These are phyloP conservation scores for Microtus richardsoni DNA, from an alignment of 2,113 vertebrate species.

Conservation along the genomic window DNA sequence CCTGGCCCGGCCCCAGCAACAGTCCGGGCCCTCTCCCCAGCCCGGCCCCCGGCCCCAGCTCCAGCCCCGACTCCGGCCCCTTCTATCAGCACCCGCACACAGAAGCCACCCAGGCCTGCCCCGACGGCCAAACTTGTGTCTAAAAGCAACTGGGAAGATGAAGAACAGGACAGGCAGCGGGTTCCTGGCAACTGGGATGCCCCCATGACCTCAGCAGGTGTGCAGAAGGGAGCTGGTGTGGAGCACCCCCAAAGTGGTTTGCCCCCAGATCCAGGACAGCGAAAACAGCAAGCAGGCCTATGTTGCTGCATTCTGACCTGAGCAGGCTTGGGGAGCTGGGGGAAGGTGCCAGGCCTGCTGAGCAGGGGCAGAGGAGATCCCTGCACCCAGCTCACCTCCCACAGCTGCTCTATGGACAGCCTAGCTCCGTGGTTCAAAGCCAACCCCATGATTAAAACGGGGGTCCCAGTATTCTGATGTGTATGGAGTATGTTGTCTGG, in stretches of 20 bases:
- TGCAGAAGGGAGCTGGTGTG: conserved; percentile 80
- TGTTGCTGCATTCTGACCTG: conserved; percentile 86
- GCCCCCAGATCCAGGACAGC: not conserved
- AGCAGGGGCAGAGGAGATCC: not conserved
- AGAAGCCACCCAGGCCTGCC: conserved; percentile 78
- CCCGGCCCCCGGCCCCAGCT: not conserved
- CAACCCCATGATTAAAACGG: conserved; percentile 53
- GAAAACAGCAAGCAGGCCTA: conserved; percentile 12
- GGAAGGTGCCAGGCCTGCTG: not conserved
- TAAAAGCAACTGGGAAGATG: conserved; percentile 87
- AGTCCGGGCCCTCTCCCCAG: not conserved
- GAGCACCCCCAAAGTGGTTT: not conserved
- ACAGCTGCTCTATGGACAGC: not conserved
- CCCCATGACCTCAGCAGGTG: conserved; percentile 91
- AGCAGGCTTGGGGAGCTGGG: not conserved
- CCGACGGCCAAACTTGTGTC: conserved; percentile 84
- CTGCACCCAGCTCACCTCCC: not conserved
- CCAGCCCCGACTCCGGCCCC: conserved; percentile 35
- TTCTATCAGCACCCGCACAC: conserved; percentile 80
- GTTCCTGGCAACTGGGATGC: conserved; percentile 84
- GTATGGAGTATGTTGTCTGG: conserved; percentile 33
- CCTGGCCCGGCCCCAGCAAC: not conserved
- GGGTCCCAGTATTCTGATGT: conserved; percentile 12
- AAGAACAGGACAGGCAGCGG: conserved; percentile 84
- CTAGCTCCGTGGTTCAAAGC: not conserved